Percentiles rank a stretch among this genome's conserved stretches.
phyloP scores from a whole-genome alignment of 1,140 invertebrate species.

The Ditylenchus dipsaci region DNA sequence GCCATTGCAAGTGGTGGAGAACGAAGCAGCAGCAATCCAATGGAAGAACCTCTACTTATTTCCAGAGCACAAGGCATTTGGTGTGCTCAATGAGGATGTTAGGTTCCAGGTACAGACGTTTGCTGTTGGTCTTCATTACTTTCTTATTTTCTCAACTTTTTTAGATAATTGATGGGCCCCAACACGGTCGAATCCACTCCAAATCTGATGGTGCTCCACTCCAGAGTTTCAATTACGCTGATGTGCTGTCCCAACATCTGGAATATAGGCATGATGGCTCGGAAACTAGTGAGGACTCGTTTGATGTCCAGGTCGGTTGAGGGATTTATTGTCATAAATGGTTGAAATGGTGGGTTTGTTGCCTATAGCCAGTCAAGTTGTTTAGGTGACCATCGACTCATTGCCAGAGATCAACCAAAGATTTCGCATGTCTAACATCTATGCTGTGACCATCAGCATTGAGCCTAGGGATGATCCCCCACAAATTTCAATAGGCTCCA shows the following conservation, averaged over 20 bases:
- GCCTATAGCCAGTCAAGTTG: not conserved
- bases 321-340: too few species aligned
- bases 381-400: not conserved
- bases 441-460: constrained; percentile 32
- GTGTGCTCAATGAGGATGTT: constrained; percentile 27
- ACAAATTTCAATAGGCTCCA: constrained; percentile 28
- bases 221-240: constrained; percentile 30
- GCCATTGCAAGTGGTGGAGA: constrained; percentile 12
- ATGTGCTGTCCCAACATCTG: constrained; percentile 35
- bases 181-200: constrained; percentile 23
- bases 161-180: constrained; percentile 22
- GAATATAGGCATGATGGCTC: constrained; percentile 39
- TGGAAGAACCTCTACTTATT: constrained; percentile 42
- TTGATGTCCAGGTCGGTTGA: constrained; percentile 28
- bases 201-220: not conserved
- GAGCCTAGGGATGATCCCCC: constrained; percentile 45
- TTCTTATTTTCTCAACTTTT: not conserved
- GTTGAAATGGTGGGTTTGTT: too few species aligned
- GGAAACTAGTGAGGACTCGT: constrained; percentile 35
- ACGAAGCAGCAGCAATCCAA: not conserved
- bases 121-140: not conserved
- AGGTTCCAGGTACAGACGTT: constrained; percentile 10
- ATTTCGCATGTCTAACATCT: constrained; percentile 4
- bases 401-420: not conserved
- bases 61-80: constrained; percentile 31